phyloP scores from a whole-genome alignment of 1,140 invertebrate species.

The Apis dorsata region DNA sequence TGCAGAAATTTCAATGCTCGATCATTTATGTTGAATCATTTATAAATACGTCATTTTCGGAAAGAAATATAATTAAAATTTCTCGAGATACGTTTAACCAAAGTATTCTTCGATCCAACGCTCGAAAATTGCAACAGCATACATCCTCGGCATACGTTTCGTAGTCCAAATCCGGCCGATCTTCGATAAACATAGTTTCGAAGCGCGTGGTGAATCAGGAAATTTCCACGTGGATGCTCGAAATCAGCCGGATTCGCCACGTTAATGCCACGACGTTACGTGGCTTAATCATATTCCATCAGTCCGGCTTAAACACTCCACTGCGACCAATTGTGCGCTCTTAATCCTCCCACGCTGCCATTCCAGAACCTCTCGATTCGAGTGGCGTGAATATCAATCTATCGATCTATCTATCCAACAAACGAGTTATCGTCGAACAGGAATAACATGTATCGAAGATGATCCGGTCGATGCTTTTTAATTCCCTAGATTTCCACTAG shows the following conservation, averaged over 20 bases:
- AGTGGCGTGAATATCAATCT: background rate
- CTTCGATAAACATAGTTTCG: background rate
- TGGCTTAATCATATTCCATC: constrained; percentile 71
- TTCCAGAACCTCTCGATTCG: background rate
- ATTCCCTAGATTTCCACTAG: too few relatives aligned
- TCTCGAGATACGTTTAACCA: too few relatives aligned
- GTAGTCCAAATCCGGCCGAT: background rate
- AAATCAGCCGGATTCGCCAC: background rate
- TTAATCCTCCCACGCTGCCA: constrained; percentile 36
- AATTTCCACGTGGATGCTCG: background rate
- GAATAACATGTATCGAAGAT: constrained; percentile 20
- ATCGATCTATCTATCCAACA: constrained; percentile 9
- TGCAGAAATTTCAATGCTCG: too few relatives aligned
- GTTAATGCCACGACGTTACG: background rate
- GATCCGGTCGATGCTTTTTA: too few relatives aligned
- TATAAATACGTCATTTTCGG: too few relatives aligned
- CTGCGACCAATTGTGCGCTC: constrained; percentile 20
- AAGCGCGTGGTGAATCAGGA: too few relatives aligned
- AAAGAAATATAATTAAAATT: too few relatives aligned
- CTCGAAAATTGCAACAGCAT: too few relatives aligned
- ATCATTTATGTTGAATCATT: too few relatives aligned
- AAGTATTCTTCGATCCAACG: too few relatives aligned
- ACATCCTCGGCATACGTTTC: too few relatives aligned
- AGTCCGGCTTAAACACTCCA: constrained; percentile 28
- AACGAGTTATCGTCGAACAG: background rate